phyloP scores from a whole-genome alignment of 1,140 invertebrate genomes.

The Ips nitidus region DNA sequence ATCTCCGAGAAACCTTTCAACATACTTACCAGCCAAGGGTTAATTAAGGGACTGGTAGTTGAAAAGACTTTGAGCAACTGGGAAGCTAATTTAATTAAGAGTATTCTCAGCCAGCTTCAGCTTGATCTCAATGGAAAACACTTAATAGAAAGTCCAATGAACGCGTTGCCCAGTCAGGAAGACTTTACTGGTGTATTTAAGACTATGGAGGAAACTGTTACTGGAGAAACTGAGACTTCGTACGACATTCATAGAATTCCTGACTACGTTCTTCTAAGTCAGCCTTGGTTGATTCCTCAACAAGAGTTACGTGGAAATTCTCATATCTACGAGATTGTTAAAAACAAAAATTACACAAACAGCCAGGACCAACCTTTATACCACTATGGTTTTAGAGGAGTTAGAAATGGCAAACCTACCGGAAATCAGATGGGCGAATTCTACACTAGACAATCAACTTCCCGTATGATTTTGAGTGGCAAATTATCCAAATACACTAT shows the following conservation, averaged over 20 bases:
- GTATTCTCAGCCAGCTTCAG: constrained; percentile 65
- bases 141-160: constrained; percentile 51
- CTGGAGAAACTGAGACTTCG: constrained; percentile 66
- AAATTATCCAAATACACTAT: constrained; percentile 60
- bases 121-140: constrained; percentile 60
- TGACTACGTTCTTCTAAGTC: constrained; percentile 52
- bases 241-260: constrained; percentile 65
- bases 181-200: constrained; percentile 58
- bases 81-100: constrained; percentile 69
- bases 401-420: constrained; percentile 57
- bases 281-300: constrained; percentile 58
- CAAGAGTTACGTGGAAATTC: constrained; percentile 53
- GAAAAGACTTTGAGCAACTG: constrained; percentile 56
- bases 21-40: constrained; percentile 61
- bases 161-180: constrained; percentile 56
- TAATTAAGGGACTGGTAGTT: constrained; percentile 59
- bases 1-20: constrained; percentile 61
- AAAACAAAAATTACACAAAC: constrained; percentile 66
- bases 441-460: constrained; percentile 57
- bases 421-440: constrained; percentile 59
- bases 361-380: constrained; percentile 61
- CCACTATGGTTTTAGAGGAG: constrained; percentile 61
- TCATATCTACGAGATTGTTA: constrained; percentile 61
- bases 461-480: constrained; percentile 58
- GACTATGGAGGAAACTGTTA: constrained; percentile 68